These are phyloP conservation scores for Hybos culiciformis DNA, from an alignment of 2,888 invertebrate genomes.

Conservation along the genomic window DNA sequence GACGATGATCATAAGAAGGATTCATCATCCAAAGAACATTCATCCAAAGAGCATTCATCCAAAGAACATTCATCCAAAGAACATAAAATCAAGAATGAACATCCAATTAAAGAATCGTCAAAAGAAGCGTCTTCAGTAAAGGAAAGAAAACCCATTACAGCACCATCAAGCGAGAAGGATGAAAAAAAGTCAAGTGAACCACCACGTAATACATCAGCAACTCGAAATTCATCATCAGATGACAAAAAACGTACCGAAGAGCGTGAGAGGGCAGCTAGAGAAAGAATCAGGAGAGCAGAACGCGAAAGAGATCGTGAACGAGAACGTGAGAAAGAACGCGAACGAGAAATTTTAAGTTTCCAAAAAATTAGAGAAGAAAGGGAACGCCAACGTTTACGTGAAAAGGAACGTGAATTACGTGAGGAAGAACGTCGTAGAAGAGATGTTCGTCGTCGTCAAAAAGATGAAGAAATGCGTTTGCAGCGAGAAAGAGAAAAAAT, in stretches of 20 bases:
- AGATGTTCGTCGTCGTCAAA: constrained; percentile 68
- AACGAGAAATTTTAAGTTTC: constrained; percentile 58
- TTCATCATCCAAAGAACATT: not conserved
- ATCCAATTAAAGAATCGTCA: too few relatives aligned
- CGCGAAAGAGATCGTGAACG: constrained; percentile 26
- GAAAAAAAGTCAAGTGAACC: not conserved
- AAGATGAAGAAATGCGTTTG: constrained; percentile 70
- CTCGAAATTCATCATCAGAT: not conserved
- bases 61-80: constrained; percentile 3
- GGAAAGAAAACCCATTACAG: not conserved
- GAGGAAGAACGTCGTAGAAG: constrained; percentile 64
- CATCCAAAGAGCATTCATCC: not conserved
- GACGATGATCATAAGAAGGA: constrained; percentile 3
- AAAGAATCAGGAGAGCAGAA: constrained; percentile 23
- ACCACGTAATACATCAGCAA: not conserved
- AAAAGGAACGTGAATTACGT: constrained; percentile 66
- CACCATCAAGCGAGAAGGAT: not conserved
- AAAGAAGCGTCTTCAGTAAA: not conserved
- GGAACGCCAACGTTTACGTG: constrained; percentile 64
- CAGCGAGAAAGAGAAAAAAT: constrained; percentile 70
- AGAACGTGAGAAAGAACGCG: constrained; percentile 26
- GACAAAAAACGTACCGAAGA: constrained; percentile 4
- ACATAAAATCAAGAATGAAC: too few relatives aligned
- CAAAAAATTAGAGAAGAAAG: constrained; percentile 68
- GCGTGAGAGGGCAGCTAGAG: constrained; percentile 11